Evolutionary conservation across 2,797 vertebrate species (phyloP), one percentile per base, ranked within the genome.

Genomic region (Gallinago solitaria): DNA sequence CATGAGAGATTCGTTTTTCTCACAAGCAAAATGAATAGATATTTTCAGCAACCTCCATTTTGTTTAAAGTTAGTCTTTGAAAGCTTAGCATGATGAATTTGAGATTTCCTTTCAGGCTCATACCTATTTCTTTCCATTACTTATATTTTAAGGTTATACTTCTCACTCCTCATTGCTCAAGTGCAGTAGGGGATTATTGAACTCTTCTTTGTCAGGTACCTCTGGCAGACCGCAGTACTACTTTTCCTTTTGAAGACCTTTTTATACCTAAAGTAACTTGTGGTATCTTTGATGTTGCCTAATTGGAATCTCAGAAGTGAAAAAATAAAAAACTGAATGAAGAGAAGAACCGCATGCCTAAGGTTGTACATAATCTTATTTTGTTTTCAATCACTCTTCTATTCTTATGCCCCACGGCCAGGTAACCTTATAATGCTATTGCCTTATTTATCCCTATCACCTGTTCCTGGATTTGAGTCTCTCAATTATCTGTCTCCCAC

Each of bases 1-100:
- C 91, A 88, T 23, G 68, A 97, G 87, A 94, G 86, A 91, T 97
- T 94, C 33, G 3, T 91, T 96, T 93, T 95, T 90, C 87, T 96
- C 81, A 70, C 61, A 91, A 92, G 77, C 67, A 95, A 95, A 97
- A 96, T 96, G 83, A 97, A 95, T 79, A 96, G 86, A 75, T 96
- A 96, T 95, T 93, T 96, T 90, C 92, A 95, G 64, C 48, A 92
- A 37, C 57, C 69, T 97, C 83, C 77, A 75, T 96, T 96, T 97
- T 94, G 88, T 91, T 95, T 95, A 89, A 85, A 93, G 54, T 89
- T 92, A 95, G 74, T 85, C 80, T 96, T 95, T 95, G 89, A 96
- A 97, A 92, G n/a, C 63, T 77, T 67, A 51, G 80, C 53, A 69
- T 90, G 94, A 94, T 89, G 75, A 88, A 80, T 93, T 93, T 88